phyloP scores from a whole-genome alignment of 2,113 vertebrate genomes.

The Xenopus tropicalis region UCB_Xtro_10.0 CM004446.2:146483001-146483500 shows the following conservation, averaged over 20 bases:
- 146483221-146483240: slow-evolving; percentile 51
- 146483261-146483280: slow-evolving; percentile 61
- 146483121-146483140: no score
- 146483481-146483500: slow-evolving; percentile 70
- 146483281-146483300: slow-evolving; percentile 61
- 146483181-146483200: no score
- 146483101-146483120: no score
- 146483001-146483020: no score
- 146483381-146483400: slow-evolving; percentile 46
- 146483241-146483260: slow-evolving; percentile 58
- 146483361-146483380: slow-evolving; percentile 72
- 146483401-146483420: slow-evolving; percentile 74
- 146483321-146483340: slow-evolving; percentile 68
- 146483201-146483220: no score
- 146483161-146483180: no score
- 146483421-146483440: slow-evolving; percentile 73
- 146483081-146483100: no score
- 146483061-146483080: no score
- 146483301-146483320: slow-evolving; percentile 73
- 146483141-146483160: no score
- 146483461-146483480: slow-evolving; percentile 78
- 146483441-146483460: slow-evolving; percentile 71
- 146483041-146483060: no score
- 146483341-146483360: slow-evolving; percentile 71
- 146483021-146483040: no score